phyloP scores from a whole-genome alignment of 2,888 invertebrate species.

The Drosophila nr. perissopoda region DNA sequence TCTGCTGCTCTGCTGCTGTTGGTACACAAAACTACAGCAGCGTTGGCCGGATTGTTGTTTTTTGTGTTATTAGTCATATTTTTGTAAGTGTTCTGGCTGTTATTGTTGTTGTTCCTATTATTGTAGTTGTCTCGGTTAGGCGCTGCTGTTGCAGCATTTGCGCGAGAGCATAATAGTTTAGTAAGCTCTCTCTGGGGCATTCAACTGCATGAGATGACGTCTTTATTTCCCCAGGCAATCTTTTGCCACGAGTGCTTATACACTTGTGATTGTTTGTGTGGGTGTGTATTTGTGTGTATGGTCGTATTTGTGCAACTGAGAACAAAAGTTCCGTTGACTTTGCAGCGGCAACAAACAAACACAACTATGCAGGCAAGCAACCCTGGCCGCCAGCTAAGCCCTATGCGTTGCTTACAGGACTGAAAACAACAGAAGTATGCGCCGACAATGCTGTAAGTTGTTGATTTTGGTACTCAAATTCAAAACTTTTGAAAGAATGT shows the following conservation, averaged over 20 bases:
- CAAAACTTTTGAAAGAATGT: conserved; percentile 59
- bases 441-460: conserved; percentile 58
- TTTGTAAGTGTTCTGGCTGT: conserved; percentile 42
- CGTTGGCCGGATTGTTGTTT: conserved; percentile 62
- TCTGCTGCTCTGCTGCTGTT: conserved; percentile 11
- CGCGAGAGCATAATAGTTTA: conserved; percentile 78
- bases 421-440: conserved; percentile 41
- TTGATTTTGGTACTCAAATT: conserved; percentile 80
- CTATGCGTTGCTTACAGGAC: conserved; percentile 42
- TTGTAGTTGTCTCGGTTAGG: conserved; percentile 57
- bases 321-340: conserved; percentile 80
- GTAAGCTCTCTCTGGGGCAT: conserved; percentile 78
- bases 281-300: conserved; percentile 33
- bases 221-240: conserved; percentile 81
- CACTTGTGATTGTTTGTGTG: conserved; percentile 49
- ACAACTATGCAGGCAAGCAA: conserved; percentile 37
- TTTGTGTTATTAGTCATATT: conserved; percentile 72
- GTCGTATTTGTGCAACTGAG: conserved; percentile 72
- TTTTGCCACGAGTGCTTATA: conserved; percentile 77
- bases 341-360: conserved; percentile 75
- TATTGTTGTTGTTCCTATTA: conserved; percentile 38
- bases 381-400: conserved; percentile 36
- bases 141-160: conserved; percentile 53
- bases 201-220: conserved; percentile 79
- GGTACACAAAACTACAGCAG: conserved; percentile 16